phyloP scores from a whole-genome alignment of 1,140 invertebrate genomes.

The Philopotamus ludificatus region DNA sequence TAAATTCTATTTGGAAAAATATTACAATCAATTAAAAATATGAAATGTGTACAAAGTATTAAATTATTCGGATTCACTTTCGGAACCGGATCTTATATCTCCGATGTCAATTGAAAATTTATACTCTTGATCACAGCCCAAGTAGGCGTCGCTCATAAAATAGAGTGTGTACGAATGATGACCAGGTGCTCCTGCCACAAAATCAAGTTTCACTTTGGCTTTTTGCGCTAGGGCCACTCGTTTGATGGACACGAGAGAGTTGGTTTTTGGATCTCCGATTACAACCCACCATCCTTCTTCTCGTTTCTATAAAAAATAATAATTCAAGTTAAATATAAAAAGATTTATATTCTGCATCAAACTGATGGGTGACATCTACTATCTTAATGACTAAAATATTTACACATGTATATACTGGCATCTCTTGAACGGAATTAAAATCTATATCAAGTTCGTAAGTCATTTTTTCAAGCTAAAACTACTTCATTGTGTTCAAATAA shows the following conservation, averaged over 20 bases:
- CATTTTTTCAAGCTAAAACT: too few species aligned
- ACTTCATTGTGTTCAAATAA: too few species aligned
- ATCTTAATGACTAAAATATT: too few species aligned
- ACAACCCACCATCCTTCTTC: constrained; percentile 99
- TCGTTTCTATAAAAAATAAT: constrained; percentile 73
- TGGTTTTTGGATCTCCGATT: constrained; percentile 92
- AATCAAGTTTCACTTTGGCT: constrained; percentile 92
- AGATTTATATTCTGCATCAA: constrained; percentile 10
- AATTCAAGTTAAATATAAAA: too few species aligned
- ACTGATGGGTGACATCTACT: constrained; percentile 12
- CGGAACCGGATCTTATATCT: constrained; percentile 64
- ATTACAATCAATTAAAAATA: too few species aligned
- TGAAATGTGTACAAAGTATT: neutral
- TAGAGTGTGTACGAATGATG: constrained; percentile 92
- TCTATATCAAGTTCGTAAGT: too few species aligned
- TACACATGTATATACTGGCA: too few species aligned
- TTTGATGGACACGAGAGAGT: constrained; percentile 95
- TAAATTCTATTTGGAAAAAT: too few species aligned
- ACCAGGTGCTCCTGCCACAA: constrained; percentile 82
- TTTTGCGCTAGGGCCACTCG: constrained; percentile 90
- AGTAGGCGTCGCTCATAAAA: constrained; percentile 98
- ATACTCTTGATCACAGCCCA: constrained; percentile 98
- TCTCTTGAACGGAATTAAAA: too few species aligned
- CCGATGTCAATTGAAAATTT: constrained; percentile 80
- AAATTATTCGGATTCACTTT: constrained; percentile 55